Evolutionary conservation across 2,113 vertebrate species (phyloP).

Genomic region (Chaetorhynchus papuensis): DNA sequence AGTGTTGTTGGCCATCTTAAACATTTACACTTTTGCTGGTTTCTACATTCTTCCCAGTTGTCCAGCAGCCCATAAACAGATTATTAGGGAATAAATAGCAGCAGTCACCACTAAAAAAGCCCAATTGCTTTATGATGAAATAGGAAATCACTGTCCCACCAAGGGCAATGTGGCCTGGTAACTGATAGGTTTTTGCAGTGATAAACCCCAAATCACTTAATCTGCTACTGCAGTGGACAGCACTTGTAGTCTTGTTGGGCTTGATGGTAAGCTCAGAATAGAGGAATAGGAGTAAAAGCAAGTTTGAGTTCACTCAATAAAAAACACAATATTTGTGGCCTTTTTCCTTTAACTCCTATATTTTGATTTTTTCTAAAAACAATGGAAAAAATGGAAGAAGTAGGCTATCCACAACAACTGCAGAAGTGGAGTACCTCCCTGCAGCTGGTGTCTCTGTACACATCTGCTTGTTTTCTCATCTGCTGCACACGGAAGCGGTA

Average conservation of each 20-base stretch:
- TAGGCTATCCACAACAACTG: background rate
- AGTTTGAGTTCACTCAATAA: background rate
- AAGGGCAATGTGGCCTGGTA: background rate
- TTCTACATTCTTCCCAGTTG: background rate
- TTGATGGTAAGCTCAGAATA: background rate
- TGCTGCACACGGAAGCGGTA: rapidly evolving
- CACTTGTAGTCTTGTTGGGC: background rate
- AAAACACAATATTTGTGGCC: background rate
- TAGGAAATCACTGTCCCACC: background rate
- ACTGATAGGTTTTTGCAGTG: background rate
- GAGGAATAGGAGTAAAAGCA: background rate
- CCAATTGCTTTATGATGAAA: background rate
- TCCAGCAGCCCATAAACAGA: background rate
- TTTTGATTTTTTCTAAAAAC: background rate
- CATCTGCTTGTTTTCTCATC: background rate
- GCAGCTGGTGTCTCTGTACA: background rate
- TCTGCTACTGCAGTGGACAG: background rate
- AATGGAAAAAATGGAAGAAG: background rate
- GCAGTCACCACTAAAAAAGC: background rate
- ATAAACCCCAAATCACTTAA: background rate
- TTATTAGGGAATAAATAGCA: background rate
- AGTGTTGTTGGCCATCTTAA: background rate
- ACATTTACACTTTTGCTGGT: background rate
- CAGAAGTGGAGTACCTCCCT: background rate
- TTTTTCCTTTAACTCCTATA: background rate